These are phyloP conservation scores for Serranus cabrilla DNA, from an alignment of 2,797 vertebrate species.

Conservation along the genomic window DNA sequence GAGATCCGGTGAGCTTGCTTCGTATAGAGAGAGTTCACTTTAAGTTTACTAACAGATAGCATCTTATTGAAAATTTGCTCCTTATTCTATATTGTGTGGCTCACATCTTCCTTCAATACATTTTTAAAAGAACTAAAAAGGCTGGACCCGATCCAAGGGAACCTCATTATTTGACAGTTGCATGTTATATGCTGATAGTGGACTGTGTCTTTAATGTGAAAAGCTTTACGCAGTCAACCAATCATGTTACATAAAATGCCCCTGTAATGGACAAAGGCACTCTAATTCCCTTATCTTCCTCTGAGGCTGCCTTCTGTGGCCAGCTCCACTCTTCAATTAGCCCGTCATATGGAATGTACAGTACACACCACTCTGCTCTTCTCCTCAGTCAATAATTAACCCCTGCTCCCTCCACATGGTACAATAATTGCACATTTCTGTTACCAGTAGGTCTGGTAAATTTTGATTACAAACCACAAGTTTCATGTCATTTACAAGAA, in stretches of 20 bases:
- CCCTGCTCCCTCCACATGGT: constrained; percentile 21
- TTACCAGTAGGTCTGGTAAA: constrained; percentile 5
- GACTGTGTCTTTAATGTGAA: constrained; percentile 43
- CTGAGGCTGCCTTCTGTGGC: constrained; percentile 40
- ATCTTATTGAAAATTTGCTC: too few species aligned
- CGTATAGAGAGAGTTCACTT: too few species aligned
- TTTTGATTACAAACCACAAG: constrained; percentile 25
- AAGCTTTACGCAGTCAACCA: constrained; percentile 45
- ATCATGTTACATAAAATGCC: constrained; percentile 56
- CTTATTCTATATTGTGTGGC: too few species aligned
- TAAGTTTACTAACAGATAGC: too few species aligned
- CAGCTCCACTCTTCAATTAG: constrained; percentile 58
- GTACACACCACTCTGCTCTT: constrained; percentile 43
- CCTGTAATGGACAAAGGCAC: constrained; percentile 62
- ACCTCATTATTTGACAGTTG: constrained; percentile 22
- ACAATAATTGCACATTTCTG: constrained; percentile 19
- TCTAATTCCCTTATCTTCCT: constrained; percentile 62
- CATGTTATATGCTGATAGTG: constrained; percentile 28
- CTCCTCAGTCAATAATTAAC: constrained; percentile 41
- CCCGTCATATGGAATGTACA: constrained; percentile 43
- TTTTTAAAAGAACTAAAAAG: neutral
- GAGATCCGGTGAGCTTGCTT: too few species aligned
- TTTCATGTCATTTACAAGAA: constrained; percentile 13
- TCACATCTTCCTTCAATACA: too few species aligned
- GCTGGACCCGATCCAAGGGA: constrained; percentile 4